Conservation (phyloP, 1,140 invertebrate species). For the Aphelenchoides avenae region DNA sequence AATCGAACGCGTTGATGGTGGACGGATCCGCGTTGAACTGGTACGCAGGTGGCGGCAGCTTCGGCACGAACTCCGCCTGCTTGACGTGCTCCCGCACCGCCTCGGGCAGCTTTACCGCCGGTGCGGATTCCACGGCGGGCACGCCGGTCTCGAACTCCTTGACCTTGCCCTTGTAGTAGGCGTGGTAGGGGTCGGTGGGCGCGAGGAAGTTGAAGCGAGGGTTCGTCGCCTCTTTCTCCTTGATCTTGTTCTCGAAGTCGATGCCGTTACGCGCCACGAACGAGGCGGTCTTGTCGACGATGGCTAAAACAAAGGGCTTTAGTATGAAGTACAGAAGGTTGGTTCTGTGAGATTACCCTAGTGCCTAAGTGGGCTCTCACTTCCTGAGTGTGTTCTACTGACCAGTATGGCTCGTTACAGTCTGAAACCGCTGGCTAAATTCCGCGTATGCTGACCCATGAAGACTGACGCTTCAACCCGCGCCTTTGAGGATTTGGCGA, state of each 20-base stretch:
- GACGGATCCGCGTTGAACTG: conserved; percentile 97
- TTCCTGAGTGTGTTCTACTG: too few relatives aligned
- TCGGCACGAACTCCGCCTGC: conserved; percentile 80
- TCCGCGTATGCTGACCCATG: too few relatives aligned
- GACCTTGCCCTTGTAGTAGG: conserved; percentile 73
- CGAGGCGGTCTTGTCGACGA: conserved; percentile 65
- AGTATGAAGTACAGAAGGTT: too few relatives aligned
- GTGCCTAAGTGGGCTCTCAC: too few relatives aligned
- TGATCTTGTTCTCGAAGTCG: conserved; percentile 64
- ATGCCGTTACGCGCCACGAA: conserved; percentile 65
- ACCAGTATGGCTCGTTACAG: too few relatives aligned
- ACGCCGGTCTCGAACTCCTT: conserved; percentile 43
- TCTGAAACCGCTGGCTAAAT: too few relatives aligned
- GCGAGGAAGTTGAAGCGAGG: conserved; percentile 71
- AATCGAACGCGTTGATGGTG: conserved; percentile 90
- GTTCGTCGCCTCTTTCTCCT: conserved; percentile 64
- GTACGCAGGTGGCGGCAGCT: conserved; percentile 88
- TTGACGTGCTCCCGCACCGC: conserved; percentile 73
- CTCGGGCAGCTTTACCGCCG: conserved; percentile 75
- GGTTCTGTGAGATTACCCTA: too few relatives aligned
- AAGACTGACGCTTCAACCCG: too few relatives aligned
- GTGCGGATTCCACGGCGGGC: conserved; percentile 17
- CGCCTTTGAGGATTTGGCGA: too few relatives aligned
- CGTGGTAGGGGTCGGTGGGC: conserved; percentile 92
- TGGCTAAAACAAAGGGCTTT: too few relatives aligned